These are phyloP conservation scores for Oligia strigilis DNA, from an alignment of 2,888 invertebrate species.

Conservation along the genomic window DNA sequence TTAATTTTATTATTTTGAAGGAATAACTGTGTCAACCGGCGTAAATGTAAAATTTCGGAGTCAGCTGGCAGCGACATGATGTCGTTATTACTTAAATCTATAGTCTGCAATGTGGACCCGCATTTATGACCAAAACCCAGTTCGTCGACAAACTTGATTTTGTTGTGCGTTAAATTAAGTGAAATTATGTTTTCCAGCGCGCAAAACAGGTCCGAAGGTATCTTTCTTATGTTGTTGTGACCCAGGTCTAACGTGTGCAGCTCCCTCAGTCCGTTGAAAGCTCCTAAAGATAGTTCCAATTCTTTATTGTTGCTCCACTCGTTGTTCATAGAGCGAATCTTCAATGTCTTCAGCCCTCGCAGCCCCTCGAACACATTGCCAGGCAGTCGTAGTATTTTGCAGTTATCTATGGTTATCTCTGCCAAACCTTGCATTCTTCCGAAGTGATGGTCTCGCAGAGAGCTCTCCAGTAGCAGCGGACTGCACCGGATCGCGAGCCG, in stretches of 20 bases:
- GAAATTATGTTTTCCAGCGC: conserved; percentile 94
- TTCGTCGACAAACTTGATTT: conserved; percentile 94
- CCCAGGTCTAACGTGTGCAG: conserved; percentile 94
- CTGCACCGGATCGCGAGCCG: conserved; percentile 94
- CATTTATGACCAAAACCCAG: conserved; percentile 92
- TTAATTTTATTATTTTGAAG: conserved; percentile 96
- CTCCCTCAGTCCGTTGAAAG: conserved; percentile 94
- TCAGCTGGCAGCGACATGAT: conserved; percentile 93
- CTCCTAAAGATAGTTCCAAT: conserved; percentile 93
- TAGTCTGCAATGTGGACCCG: conserved; percentile 93
- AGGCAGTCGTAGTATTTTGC: conserved; percentile 95
- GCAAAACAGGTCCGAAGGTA: conserved; percentile 95
- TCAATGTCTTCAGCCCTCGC: conserved; percentile 94
- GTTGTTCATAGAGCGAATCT: conserved; percentile 94
- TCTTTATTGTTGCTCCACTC: conserved; percentile 94
- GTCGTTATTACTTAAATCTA: conserved; percentile 96
- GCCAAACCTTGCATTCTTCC: conserved; percentile 94
- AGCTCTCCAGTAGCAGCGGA: conserved; percentile 91
- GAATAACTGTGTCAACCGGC: conserved; percentile 94
- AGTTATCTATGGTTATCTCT: conserved; percentile 94
- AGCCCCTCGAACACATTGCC: conserved; percentile 95
- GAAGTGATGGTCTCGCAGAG: conserved; percentile 93
- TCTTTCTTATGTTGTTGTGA: conserved; percentile 94
- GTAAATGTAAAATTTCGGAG: conserved; percentile 94
- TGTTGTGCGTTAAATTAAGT: conserved; percentile 96